These are phyloP conservation scores for Syngnathus acus DNA, from an alignment of 2,797 vertebrate genomes.

Conservation along the genomic window DNA sequence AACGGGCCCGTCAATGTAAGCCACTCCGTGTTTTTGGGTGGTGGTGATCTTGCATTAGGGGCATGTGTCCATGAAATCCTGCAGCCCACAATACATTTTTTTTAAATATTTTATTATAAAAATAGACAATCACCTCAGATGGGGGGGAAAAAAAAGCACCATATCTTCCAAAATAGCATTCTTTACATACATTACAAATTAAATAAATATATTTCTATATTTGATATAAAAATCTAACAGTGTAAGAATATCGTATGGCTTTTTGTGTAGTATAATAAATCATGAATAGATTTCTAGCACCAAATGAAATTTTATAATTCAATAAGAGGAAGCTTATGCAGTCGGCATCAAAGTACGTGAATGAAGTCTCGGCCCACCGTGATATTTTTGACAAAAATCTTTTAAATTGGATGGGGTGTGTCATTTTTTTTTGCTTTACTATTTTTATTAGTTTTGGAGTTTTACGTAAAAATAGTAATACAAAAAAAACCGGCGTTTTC, in stretches of 20 bases:
- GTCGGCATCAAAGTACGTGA: neutral
- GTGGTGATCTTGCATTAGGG: too few species aligned
- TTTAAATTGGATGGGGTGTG: too few species aligned
- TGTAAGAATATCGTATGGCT: neutral
- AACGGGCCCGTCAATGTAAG: too few species aligned
- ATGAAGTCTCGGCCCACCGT: neutral
- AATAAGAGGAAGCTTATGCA: neutral
- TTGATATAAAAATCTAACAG: slow-evolving; percentile 1
- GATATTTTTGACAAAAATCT: too few species aligned
- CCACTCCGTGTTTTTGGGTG: too few species aligned
- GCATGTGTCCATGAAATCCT: too few species aligned
- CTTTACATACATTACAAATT: neutral
- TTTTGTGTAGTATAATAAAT: neutral
- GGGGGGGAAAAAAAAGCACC: neutral
- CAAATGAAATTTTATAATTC: neutral
- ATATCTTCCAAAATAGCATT: neutral
- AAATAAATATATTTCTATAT: neutral
- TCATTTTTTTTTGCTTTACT: neutral
- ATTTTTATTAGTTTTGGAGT: neutral
- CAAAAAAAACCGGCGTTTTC: neutral
- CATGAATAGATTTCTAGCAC: slow-evolving; percentile 2
- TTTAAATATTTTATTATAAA: slow-evolving; percentile 3
- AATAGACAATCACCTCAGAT: neutral
- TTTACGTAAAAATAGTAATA: neutral
- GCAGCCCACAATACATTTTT: neutral